Evolutionary conservation across 2,113 vertebrate species (phyloP).

Genomic region (Puma concolor): DNA sequence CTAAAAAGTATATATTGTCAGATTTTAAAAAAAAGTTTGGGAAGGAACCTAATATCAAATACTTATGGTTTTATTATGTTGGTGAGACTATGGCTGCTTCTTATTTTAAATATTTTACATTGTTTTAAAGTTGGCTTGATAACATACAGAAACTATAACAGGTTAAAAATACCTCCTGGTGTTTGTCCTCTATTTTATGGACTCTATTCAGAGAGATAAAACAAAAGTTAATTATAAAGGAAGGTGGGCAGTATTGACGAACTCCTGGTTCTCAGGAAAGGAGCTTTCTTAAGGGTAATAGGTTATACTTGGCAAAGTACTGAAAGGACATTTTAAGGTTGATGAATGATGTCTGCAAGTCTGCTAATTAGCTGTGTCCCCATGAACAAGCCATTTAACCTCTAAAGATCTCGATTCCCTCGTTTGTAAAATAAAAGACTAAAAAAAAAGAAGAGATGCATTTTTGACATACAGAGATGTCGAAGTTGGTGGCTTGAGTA

Average conservation of each 20-base stretch:
- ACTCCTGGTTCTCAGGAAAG: slow-evolving; percentile 45
- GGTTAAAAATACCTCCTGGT: slow-evolving; percentile 49
- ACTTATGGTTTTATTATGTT: background rate
- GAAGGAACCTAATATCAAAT: background rate
- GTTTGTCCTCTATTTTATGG: slow-evolving; percentile 57
- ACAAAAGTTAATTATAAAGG: slow-evolving; percentile 72
- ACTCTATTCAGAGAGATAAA: slow-evolving; percentile 66
- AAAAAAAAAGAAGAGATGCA: background rate
- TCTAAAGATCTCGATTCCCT: slow-evolving; percentile 37
- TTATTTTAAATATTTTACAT: slow-evolving; percentile 53
- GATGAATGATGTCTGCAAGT: slow-evolving; percentile 59
- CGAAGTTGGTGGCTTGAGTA: background rate
- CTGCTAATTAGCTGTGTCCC: slow-evolving; percentile 69
- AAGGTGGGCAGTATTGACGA: slow-evolving; percentile 61
- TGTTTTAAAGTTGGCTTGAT: slow-evolving; percentile 40
- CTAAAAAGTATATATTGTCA: background rate
- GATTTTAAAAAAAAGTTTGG: background rate
- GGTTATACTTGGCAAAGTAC: slow-evolving; percentile 41
- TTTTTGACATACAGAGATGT: background rate
- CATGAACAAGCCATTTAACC: slow-evolving; percentile 54
- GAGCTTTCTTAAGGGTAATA: slow-evolving; percentile 61
- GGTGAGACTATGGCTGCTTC: background rate
- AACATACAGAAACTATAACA: background rate
- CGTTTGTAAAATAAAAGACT: slow-evolving; percentile 41
- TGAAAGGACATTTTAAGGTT: slow-evolving; percentile 65